Evolutionary conservation across 2,797 vertebrate species (phyloP), one percentile per base, ranked within the genome.

Genomic region (Tenualosa ilisha): DNA sequence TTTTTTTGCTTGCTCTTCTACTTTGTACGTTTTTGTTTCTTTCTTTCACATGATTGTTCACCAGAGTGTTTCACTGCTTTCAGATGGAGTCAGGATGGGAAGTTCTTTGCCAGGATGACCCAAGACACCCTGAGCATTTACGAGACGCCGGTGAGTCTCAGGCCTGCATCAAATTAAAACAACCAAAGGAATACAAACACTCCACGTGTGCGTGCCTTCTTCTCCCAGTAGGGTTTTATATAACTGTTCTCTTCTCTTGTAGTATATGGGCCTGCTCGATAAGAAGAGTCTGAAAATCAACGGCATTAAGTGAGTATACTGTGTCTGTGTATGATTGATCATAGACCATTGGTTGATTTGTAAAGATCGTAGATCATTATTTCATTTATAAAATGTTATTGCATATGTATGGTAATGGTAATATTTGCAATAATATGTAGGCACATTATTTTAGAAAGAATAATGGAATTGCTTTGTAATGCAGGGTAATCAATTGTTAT

Each of bases 31-130:
- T n/a, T 63, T 4, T 63, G 2, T 63, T 24, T 63, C 7, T 22
- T 56, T 56, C 54, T 22, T 20, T 6, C 46, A 49, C 53, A 13
- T 15, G 7, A 51, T 11, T 51, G 17, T 54, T 56, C 54, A 56
- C 13, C 51, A 53, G 13, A 53, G 54, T 56, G 8, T 22, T 20
- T 22, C 54, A 56, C 17, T 81, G 1, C 20, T 88, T 40, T 85
- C 90, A 99, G 98, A 81, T 99, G 98, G 98, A 99, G 98, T 93
- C 97, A 98, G 0, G 98, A 99, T 88, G 98, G 98, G 26, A 99
- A 99, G 93, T 99, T 99, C 94, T 99, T 99, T 90, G 98, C 98
- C 65, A 95, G 98, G 91, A 99, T 99, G 98, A 98, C 97, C 0
- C 90, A 94, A 59, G 98, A 99, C 88, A 99, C 97, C 0, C 96